Base-by-base conservation (phyloP, 2,888 invertebrate genomes). In the Volucella bombylans region DNA sequence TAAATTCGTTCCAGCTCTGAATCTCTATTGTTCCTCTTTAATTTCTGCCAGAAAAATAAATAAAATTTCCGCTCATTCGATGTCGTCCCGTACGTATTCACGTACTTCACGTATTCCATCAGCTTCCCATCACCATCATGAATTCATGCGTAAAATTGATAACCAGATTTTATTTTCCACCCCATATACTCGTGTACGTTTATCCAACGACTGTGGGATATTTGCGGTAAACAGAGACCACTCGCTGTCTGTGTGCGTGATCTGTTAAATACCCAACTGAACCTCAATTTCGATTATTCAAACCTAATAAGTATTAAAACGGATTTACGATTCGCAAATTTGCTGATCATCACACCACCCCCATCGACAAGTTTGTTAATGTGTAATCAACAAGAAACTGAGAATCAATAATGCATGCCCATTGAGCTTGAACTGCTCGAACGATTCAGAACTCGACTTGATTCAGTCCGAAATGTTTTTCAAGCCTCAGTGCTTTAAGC, bases 311-410 rank as follows among this genome's bases (percentile, higher is more conserved):
- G 72, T 78, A 72, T 78, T 77, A 78, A 78, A 78, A 62, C 15
- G 67, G 62, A 71, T 77, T 82, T 77, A 77, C 77, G 77, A 82
- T 54, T 67, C 47, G 31, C 50, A 71, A 78, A 54, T 43, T 71
- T 31, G 18, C 54, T 47, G 45, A n/a, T 52, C 47, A 45, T 64
- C 11, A 15, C 12, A 9, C 39, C 14, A 31, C 39, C 14, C 52
- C 45, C 12, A 10, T 57, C 2, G 12, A 61, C 49, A 15, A 38
- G 54, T 47, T 55, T 50, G 50, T 62, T 55, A 45, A 67, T 67
- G 77, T 62, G 82, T 55, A 82, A 68, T 82, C 82, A 82, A 82
- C 67, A 82, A 67, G 77, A 77, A 82, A 54, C 55, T 77, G 65
- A 10, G 14, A 67, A 72, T 78, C 82, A 72, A 82, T 82, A 78